Percentiles rank a stretch among this genome's conserved stretches.
phyloP scores from a whole-genome alignment of 2,113 vertebrate species.

The Oryzias celebensis region DNA sequence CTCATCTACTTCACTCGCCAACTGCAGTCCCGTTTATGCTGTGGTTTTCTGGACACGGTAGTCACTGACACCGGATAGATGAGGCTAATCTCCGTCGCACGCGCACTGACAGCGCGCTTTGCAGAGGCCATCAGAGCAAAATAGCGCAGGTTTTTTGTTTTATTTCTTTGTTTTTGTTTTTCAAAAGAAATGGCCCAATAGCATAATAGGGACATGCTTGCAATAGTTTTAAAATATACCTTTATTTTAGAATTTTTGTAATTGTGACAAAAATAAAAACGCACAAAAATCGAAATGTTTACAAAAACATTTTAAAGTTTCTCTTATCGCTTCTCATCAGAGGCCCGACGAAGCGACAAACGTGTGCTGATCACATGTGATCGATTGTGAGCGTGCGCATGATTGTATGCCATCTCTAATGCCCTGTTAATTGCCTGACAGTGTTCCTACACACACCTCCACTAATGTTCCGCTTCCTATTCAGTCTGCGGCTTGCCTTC shows the following conservation, averaged over 20 bases:
- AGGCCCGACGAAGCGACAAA: background rate
- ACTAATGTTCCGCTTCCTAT: constrained; percentile 98
- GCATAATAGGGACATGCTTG: too few relatives aligned
- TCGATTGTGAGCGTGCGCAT: constrained; percentile 17
- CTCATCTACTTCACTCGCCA: background rate
- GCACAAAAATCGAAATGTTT: too few relatives aligned
- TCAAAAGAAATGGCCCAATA: too few relatives aligned
- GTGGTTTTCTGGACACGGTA: constrained; percentile 98
- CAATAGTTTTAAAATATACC: too few relatives aligned
- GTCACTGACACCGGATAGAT: constrained; percentile 97
- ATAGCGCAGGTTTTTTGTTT: constrained; percentile 57
- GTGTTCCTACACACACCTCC: constrained; percentile 94
- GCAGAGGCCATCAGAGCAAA: constrained; percentile 76
- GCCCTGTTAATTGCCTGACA: constrained; percentile 90
- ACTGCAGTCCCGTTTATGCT: constrained; percentile 89
- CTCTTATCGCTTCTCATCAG: background rate
- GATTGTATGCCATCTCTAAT: constrained; percentile 61
- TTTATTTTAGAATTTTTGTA: too few relatives aligned
- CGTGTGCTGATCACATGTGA: constrained; percentile 13
- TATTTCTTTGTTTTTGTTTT: too few relatives aligned
- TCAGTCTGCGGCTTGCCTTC: constrained; percentile 82
- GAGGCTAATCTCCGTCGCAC: constrained; percentile 94
- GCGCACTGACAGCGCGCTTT: constrained; percentile 90
- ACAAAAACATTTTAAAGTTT: background rate
- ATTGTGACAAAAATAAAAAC: too few relatives aligned